Evolutionary conservation across 1,140 invertebrate genomes (phyloP).

Genomic region (Lordiphosa mommai): DNA sequence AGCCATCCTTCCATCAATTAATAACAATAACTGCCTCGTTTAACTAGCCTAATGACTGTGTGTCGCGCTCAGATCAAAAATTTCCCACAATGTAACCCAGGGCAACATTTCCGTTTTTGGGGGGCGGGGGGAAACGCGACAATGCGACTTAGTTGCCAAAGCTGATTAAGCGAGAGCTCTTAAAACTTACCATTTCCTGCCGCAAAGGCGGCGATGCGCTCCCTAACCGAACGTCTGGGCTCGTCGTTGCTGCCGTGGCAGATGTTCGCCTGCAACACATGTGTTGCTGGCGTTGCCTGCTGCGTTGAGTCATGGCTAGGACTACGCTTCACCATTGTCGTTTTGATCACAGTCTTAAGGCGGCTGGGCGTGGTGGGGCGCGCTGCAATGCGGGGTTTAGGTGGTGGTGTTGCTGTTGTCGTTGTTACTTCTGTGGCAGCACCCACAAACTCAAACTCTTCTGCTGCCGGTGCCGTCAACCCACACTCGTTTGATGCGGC

Average conservation of each 20-base stretch:
- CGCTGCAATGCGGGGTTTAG: slow-evolving; percentile 67
- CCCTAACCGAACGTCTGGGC: slow-evolving; percentile 72
- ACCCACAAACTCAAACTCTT: slow-evolving; percentile 58
- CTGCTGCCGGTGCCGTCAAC: slow-evolving; percentile 39
- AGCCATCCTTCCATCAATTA: slow-evolving; percentile 48
- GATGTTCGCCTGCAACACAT: slow-evolving; percentile 56
- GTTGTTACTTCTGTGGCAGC: slow-evolving; percentile 67
- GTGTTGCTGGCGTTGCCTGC: slow-evolving; percentile 39
- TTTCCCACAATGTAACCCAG: slow-evolving; percentile 47
- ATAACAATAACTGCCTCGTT: slow-evolving; percentile 54
- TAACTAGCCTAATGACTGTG: slow-evolving; percentile 65
- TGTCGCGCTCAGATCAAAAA: slow-evolving; percentile 13
- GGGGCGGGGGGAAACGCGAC: too few relatives aligned
- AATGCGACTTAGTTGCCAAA: slow-evolving; percentile 52
- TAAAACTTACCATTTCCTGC: slow-evolving; percentile 78
- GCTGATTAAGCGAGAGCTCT: slow-evolving; percentile 52
- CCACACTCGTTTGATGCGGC: slow-evolving; percentile 57
- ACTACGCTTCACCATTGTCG: slow-evolving; percentile 78
- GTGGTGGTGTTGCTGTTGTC: slow-evolving; percentile 29
- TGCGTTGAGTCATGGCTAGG: slow-evolving; percentile 76
- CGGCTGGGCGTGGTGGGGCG: slow-evolving; percentile 74
- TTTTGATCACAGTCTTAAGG: slow-evolving; percentile 79
- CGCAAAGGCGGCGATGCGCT: slow-evolving; percentile 77
- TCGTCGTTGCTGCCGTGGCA: slow-evolving; percentile 48
- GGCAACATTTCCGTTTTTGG: slow-evolving; percentile 39